phyloP scores from a whole-genome alignment of 2,797 vertebrate genomes.

The Poeciliopsis infans region DNA sequence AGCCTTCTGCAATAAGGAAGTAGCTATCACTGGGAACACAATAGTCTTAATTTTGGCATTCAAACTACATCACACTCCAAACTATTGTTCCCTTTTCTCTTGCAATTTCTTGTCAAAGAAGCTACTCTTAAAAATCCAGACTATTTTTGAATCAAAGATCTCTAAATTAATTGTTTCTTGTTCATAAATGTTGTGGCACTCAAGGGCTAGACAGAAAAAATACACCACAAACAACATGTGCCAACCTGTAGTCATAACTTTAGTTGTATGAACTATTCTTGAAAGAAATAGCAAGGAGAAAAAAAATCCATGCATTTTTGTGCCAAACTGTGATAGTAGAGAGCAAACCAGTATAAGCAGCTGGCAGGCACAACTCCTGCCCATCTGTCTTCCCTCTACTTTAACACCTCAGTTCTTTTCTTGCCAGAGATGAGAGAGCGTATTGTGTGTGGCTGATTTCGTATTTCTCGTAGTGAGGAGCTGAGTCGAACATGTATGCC shows the following conservation, averaged over 20 bases:
- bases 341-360: slow-evolving; percentile 52
- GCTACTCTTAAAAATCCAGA: slow-evolving; percentile 14
- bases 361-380: slow-evolving; percentile 56
- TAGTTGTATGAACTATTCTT: slow-evolving; percentile 41
- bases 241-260: slow-evolving; percentile 48
- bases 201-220: slow-evolving; percentile 40
- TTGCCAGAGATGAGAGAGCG: slow-evolving; percentile 64
- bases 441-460: slow-evolving; percentile 53
- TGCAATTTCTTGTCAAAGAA: not conserved
- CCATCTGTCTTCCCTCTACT: slow-evolving; percentile 58
- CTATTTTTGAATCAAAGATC: slow-evolving; percentile 28
- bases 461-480: slow-evolving; percentile 55
- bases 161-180: slow-evolving; percentile 29
- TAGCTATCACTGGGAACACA: too few species aligned
- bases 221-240: slow-evolving; percentile 27
- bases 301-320: slow-evolving; percentile 21
- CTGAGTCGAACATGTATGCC: slow-evolving; percentile 58
- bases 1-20: too few species aligned
- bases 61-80: not conserved
- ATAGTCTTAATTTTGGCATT: too few species aligned
- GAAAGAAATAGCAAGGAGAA: slow-evolving; percentile 17
- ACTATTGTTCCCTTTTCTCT: slow-evolving; percentile 17
- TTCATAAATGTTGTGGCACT: slow-evolving; percentile 16
- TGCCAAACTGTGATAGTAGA: slow-evolving; percentile 38
- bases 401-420: slow-evolving; percentile 47